Conservation (phyloP, 2,888 invertebrate genomes). For the Cheilosia variabilis region DNA sequence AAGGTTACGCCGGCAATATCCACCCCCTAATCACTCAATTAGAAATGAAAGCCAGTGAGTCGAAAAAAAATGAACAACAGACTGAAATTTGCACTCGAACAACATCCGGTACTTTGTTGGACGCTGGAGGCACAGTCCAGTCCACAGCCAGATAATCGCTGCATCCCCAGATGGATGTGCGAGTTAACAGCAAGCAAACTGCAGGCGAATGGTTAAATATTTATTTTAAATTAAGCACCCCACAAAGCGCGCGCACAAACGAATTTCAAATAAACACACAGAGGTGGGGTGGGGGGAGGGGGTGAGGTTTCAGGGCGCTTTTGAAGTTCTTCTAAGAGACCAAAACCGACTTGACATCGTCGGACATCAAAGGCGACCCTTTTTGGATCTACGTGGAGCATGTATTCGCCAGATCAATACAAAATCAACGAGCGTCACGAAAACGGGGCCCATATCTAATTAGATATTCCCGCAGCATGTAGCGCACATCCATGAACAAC, state of each 20-base stretch:
- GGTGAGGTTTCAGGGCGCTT: conserved; percentile 27
- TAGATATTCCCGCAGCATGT: conserved; percentile 67
- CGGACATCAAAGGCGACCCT: conserved; percentile 66
- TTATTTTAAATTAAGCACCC: conserved; percentile 62
- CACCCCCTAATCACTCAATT: conserved; percentile 52
- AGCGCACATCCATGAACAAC: conserved; percentile 73
- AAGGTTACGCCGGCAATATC: conserved; percentile 22
- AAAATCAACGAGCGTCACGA: conserved; percentile 64
- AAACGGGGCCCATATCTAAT: conserved; percentile 47
- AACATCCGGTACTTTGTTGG: conserved; percentile 68
- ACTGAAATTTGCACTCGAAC: conserved; percentile 40
- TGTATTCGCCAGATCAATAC: conserved; percentile 45
- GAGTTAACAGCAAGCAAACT: conserved; percentile 10
- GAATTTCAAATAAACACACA: conserved; percentile 53
- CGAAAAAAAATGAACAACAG: conserved; percentile 12
- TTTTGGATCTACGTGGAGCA: background rate
- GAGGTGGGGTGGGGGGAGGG: background rate
- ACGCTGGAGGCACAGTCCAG: background rate
- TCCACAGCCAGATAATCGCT: background rate
- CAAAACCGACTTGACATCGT: conserved; percentile 37
- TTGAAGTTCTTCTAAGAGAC: conserved; percentile 52
- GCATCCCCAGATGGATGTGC: background rate
- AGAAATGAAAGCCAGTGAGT: conserved; percentile 25
- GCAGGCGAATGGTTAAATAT: conserved; percentile 64
- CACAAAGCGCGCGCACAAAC: conserved; percentile 32